Evolutionary conservation across 2,797 vertebrate species (phyloP), one percentile per base, ranked within the genome.

Genomic region (Siniperca scherzeri): DNA sequence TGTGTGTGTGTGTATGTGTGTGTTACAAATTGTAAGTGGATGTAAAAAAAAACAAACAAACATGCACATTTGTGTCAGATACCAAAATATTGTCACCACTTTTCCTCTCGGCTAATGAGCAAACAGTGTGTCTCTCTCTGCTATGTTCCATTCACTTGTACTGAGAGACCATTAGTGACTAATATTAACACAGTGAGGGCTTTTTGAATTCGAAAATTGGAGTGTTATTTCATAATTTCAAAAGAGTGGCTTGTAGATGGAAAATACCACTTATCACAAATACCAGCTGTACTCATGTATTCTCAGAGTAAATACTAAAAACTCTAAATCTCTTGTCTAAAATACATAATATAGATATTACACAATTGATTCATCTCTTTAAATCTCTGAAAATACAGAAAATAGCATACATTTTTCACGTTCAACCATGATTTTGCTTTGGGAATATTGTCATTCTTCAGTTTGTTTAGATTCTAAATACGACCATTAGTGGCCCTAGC

Each of bases 31-130:
- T 72, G 33, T 11, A 42, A 70, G 44, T 19, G 7, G 57, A 81
- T 78, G 42, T 72, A 14, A 59, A 38, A 78, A 68, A 77, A 62
- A 80, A 27, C 27, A 27, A 27, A 27, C 27, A 72, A 59, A 67
- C 40, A 1, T 53, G 27, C 33, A 19, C 21, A 44, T 50, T 46
- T 82, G 40, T 76, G 56, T 79, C 71, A 77, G 71, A 64, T 68
- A 74, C 59, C 62, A 80, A 80, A 85, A 80, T 79, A 17, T 65
- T 64, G 44, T 74, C 70, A 70, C 60, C 30, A 16, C 74, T 71
- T 73, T 70, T 82, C 61, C 59, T 85, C 70, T 83, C 36, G 17
- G 79, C 50, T 83, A 78, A 83, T 70, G 80, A 81, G 68, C 77
- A 5, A 89, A 65, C 72, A 68, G 53, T 70, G 60, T 70, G 77